Percentiles rank a stretch among this genome's conserved stretches.
These are phyloP conservation scores for Drymonia ruficornis DNA, from an alignment of 2,888 invertebrate species.

Conservation along the genomic window DNA sequence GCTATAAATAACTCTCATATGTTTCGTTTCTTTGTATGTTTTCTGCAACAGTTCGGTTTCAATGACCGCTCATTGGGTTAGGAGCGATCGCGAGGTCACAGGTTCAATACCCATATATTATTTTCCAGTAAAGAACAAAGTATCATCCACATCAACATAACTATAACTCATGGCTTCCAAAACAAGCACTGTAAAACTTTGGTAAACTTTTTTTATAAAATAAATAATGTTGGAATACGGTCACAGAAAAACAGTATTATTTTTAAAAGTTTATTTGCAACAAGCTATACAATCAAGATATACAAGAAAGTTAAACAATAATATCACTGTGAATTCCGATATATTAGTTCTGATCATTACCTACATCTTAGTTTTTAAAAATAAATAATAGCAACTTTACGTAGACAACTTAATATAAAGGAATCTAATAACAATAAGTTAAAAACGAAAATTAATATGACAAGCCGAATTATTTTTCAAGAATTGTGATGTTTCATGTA, in stretches of 20 bases:
- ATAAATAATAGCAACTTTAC: constrained; percentile 11
- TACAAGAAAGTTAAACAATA: constrained; percentile 62
- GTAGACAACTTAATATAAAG: constrained; percentile 1
- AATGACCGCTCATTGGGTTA: constrained; percentile 2
- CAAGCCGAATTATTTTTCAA: neutral
- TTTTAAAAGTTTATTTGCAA: constrained; percentile 63
- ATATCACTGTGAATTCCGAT: constrained; percentile 79
- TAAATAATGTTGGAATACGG: too few relatives aligned
- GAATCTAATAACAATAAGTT: neutral
- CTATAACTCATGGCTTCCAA: neutral
- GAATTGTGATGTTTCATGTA: neutral
- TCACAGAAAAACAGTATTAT: constrained; percentile 10
- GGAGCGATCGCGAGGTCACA: neutral
- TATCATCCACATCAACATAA: neutral
- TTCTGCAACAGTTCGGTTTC: constrained; percentile 12
- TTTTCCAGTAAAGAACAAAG: constrained; percentile 9
- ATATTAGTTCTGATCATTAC: constrained; percentile 55
- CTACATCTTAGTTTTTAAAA: constrained; percentile 40
- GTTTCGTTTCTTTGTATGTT: constrained; percentile 14
- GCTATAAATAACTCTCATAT: constrained; percentile 24
- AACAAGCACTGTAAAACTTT: neutral
- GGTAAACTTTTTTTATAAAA: neutral
- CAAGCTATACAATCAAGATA: constrained; percentile 57
- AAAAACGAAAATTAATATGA: neutral
- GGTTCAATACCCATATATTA: constrained; percentile 1